Evolutionary conservation across 2,888 invertebrate species (phyloP), one percentile per base, ranked within the genome.

Genomic region (Pachliopta kotzebuea): DNA sequence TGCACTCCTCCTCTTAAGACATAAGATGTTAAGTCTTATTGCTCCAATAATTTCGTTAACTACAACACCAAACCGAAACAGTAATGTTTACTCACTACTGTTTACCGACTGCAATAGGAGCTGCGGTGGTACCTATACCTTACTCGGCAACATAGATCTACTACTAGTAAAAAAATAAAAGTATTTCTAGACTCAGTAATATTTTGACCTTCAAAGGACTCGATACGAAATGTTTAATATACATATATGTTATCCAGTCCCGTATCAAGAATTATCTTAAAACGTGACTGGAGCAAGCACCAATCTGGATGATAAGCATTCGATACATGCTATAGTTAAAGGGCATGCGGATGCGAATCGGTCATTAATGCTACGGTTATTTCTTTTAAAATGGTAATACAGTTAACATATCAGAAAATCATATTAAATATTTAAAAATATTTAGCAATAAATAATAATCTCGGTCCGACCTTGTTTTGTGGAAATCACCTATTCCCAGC

Each of bases 221-320:
- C 55, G 2, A 42, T 64, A 59, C 49, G 31, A 24, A 45, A 31
- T 21, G 24, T 53, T 21, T 20, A 23, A 45, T 45, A 55, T 52
- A 60, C 26, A 31, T 20, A 18, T 31, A n/a, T 42, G 50, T 26
- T 50, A 50, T 56, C 42, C 60, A 56, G 56, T 64, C 52, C 26
- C 50, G 56, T 50, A 60, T 50, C 55, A 50, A 26, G 60, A 60
- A 26, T 64, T 60, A 64, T 64, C 60, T 60, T n/a, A 23, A 56
- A 64, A 60, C 64, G 64, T 64, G 64, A 56, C 60, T 56, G 49
- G 50, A 23, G 29, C 56, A 37, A 24, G n/a, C 56, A 29, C 60
- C 64, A 56, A 64, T 60, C 64, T 56, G 50, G 56, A 55, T 59
- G 60, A 64, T 64, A 64, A 64, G 56, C 60, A 42, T 60, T 60